Evolutionary conservation across 2,888 invertebrate genomes (phyloP).

Genomic region (Cordilura impudica): DNA sequence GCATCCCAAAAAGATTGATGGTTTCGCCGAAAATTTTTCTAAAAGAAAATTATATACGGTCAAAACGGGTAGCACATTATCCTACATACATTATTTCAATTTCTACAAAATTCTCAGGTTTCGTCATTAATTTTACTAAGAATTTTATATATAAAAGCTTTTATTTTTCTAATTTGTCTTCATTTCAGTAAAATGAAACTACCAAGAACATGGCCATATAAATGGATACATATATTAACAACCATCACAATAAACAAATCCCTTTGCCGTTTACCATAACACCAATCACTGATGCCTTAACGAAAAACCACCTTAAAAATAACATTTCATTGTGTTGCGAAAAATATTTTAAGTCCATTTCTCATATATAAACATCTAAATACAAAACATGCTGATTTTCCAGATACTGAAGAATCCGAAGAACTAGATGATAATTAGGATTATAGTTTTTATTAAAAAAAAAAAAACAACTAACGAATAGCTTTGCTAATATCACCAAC

Average conservation of each 20-base stretch:
- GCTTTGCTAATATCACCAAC: no score
- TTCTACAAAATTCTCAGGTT: no score
- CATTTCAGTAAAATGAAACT: not conserved
- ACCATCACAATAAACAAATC: constrained; percentile 34
- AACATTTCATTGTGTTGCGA: constrained; percentile 77
- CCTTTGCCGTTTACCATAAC: constrained; percentile 75
- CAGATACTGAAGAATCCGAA: constrained; percentile 61
- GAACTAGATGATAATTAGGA: constrained; percentile 70
- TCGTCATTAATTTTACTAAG: no score
- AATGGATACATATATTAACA: constrained; percentile 37
- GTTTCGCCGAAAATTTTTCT: no score
- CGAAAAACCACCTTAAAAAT: constrained; percentile 54
- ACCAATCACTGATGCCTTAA: constrained; percentile 68
- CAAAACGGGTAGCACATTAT: no score
- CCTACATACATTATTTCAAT: no score
- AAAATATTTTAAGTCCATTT: constrained; percentile 75
- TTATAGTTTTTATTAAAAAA: constrained; percentile 75
- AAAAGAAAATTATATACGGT: no score
- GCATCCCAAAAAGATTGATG: no score
- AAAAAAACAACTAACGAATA: no score
- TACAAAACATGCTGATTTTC: constrained; percentile 70
- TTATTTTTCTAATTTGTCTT: not conserved
- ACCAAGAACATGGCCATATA: constrained; percentile 51
- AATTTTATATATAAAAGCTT: no score
- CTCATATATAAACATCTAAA: constrained; percentile 76